Evolutionary conservation across 2,113 vertebrate species (phyloP).

Genomic region (Cyanocitta stelleri): DNA sequence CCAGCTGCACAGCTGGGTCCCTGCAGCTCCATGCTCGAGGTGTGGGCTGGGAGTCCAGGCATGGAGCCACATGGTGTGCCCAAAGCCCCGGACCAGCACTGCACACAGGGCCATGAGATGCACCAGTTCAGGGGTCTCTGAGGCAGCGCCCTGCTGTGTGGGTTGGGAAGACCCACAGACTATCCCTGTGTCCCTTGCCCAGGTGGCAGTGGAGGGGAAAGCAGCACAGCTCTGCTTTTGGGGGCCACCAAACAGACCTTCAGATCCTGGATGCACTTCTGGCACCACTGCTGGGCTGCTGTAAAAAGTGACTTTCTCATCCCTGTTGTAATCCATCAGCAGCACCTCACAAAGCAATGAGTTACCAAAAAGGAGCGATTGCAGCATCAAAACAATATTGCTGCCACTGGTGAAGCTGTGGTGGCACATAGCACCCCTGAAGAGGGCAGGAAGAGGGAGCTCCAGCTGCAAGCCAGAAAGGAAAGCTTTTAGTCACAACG

Average conservation of each 20-base stretch:
- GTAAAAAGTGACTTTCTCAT: neutral
- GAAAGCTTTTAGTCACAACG: neutral
- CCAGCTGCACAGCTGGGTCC: neutral
- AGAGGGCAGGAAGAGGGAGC: neutral
- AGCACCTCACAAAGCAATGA: neutral
- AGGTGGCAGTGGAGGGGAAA: neutral
- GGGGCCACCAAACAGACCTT: neutral
- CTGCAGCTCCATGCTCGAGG: neutral
- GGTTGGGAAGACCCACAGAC: neutral
- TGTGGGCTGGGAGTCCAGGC: neutral
- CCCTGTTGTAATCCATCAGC: neutral
- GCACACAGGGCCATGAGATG: neutral
- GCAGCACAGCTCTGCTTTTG: neutral
- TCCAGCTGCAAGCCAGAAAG: neutral
- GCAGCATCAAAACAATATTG: neutral
- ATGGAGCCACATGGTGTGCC: rapidly evolving
- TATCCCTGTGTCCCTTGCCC: neutral
- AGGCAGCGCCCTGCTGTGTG: neutral
- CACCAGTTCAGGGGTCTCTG: neutral
- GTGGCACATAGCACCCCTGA: neutral
- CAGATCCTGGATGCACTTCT: neutral
- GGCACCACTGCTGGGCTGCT: neutral
- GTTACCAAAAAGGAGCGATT: neutral
- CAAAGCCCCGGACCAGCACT: rapidly evolving
- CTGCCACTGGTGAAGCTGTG: neutral